Conservation (phyloP, 2,888 invertebrate genomes). For the Lochmaea crataegi region DNA sequence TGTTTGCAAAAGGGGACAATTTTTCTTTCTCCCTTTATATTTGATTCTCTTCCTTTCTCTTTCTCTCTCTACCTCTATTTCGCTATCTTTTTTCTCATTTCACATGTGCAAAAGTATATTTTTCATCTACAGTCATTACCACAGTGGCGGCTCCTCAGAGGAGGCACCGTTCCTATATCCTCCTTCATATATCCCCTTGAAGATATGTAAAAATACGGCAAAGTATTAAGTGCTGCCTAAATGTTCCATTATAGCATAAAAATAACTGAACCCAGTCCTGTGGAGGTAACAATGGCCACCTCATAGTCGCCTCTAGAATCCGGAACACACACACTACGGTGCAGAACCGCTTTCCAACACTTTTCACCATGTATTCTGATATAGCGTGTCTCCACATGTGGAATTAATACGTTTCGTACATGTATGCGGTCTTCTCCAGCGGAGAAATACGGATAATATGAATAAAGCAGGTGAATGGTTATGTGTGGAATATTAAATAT, state of each 20-base stretch:
- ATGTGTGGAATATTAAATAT: neutral
- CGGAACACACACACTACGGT: conserved; percentile 24
- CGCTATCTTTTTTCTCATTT: no score
- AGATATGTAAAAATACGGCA: no score
- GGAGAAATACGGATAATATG: conserved; percentile 29
- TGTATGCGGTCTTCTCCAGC: conserved; percentile 26
- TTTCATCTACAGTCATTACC: no score
- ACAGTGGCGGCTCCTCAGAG: no score
- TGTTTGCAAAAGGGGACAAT: no score
- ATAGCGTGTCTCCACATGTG: conserved; percentile 27
- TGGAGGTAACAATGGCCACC: neutral
- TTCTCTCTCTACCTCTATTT: no score
- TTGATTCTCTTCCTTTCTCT: no score
- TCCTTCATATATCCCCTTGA: no score
- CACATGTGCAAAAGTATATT: no score
- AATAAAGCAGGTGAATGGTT: conserved; percentile 24
- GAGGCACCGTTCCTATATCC: no score
- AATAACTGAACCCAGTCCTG: neutral
- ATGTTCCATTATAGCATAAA: neutral
- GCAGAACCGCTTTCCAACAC: conserved; percentile 29
- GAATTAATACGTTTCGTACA: conserved; percentile 34
- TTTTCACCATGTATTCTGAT: conserved; percentile 16
- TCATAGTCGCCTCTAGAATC: conserved; percentile 16
- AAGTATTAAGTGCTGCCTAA: no score
- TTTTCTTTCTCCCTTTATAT: no score